A percentile compares a stretch with the other conserved stretches of the same genome.
Conservation (phyloP, 2,888 invertebrate species). For the Nymphalis polychloros region DNA sequence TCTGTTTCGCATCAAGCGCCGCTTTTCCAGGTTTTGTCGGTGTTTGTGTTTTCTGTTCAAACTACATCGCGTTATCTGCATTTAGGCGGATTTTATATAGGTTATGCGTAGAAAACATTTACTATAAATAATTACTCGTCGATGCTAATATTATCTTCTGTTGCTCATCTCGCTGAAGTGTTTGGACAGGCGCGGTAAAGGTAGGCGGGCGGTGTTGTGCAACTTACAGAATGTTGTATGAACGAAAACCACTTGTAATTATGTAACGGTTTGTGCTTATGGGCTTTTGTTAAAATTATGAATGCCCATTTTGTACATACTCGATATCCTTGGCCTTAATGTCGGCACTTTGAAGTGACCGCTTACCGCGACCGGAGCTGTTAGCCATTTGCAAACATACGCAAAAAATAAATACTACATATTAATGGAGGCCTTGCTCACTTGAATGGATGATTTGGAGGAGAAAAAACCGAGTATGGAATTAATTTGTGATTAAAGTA, state of each 20-base stretch:
- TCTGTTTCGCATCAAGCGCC: conserved; percentile 42
- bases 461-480: conserved; percentile 24
- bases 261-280: conserved; percentile 64
- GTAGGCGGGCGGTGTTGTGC: conserved; percentile 30
- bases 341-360: conserved; percentile 66
- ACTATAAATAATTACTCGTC: conserved; percentile 41
- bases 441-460: conserved; percentile 32
- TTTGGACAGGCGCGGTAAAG: conserved; percentile 26
- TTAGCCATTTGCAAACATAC: conserved; percentile 67
- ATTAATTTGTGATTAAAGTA: conserved; percentile 23
- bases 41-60: conserved; percentile 45
- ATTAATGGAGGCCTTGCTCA: conserved; percentile 32
- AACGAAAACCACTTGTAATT: conserved; percentile 52
- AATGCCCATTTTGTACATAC: conserved; percentile 66
- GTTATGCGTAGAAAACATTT: conserved; percentile 38
- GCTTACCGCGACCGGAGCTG: conserved; percentile 51
- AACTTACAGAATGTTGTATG: conserved; percentile 29
- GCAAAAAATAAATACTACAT: conserved; percentile 38
- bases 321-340: conserved; percentile 71
- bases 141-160: conserved; percentile 33
- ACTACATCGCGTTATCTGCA: conserved; percentile 47
- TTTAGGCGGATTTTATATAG: conserved; percentile 42
- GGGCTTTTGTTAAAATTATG: conserved; percentile 71
- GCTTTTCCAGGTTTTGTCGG: conserved; percentile 40
- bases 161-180: conserved; percentile 35